phyloP scores from a whole-genome alignment of 2,888 invertebrate genomes.

The Margaritifera margaritifera region DNA sequence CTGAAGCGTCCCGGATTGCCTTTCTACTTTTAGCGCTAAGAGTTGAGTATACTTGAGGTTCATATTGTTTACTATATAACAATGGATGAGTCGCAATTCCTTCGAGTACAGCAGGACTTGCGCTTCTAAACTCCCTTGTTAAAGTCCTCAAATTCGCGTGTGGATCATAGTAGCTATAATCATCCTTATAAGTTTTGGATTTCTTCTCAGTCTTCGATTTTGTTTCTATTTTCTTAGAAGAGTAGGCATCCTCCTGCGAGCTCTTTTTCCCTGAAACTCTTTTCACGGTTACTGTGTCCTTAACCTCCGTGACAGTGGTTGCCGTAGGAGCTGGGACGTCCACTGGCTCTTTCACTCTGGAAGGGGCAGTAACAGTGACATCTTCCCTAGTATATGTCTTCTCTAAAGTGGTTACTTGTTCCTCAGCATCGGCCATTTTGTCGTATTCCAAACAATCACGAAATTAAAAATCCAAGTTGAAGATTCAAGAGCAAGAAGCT shows the following conservation, averaged over 20 bases:
- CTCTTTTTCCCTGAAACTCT: conserved; percentile 16
- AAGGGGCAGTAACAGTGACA: too few relatives aligned
- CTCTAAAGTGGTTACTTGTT: too few relatives aligned
- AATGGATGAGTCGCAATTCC: conserved; percentile 60
- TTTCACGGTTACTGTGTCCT: conserved; percentile 8
- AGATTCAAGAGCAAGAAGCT: too few relatives aligned
- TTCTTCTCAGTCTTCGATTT: conserved; percentile 7
- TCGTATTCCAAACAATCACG: too few relatives aligned
- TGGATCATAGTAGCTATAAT: conserved; percentile 20
- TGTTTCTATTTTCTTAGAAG: not conserved
- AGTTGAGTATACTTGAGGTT: conserved; percentile 32
- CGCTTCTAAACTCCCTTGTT: conserved; percentile 56
- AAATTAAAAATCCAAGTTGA: too few relatives aligned
- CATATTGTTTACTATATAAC: conserved; percentile 40
- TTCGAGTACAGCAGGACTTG: conserved; percentile 62
- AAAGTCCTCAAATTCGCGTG: conserved; percentile 36
- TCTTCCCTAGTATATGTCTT: too few relatives aligned
- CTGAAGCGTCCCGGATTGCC: conserved; percentile 64
- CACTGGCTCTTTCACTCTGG: not conserved
- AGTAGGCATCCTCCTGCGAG: conserved; percentile 6
- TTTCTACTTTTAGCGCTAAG: conserved; percentile 63
- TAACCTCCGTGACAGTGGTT: conserved; percentile 37
- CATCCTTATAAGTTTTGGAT: conserved; percentile 6
- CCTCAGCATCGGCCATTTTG: too few relatives aligned
- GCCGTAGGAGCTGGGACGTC: conserved; percentile 34